Base-by-base conservation (phyloP, 2,888 invertebrate species). In the Heteromurus nitidus region DNA sequence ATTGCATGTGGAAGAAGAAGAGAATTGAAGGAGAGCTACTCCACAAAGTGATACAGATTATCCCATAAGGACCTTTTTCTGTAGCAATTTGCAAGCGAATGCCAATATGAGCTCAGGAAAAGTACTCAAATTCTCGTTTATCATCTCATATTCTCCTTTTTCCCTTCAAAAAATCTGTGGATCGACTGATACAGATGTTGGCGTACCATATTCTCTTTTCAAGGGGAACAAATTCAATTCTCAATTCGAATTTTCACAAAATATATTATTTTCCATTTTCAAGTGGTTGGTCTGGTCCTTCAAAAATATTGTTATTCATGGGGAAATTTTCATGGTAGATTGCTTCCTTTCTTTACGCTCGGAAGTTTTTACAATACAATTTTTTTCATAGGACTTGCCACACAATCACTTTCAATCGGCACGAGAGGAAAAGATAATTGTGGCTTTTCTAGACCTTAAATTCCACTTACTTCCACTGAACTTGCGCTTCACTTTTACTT, bases 101-200 rank as follows among this genome's bases (percentile, higher is more conserved):
- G 18, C 2, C 55, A 20, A 9, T 2, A 18, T n/a, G 60, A 24
- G 31, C 13, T n/a, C 22, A 2, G 18, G 30, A 20, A 20, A 36
- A 64, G 5, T 30, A 64, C 42, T 70, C 70, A 70, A 70, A 70
- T 70, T 55, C 58, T 24, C 70, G 31, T 70, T 70, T 70, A 70
- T 70, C 69, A 70, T 70, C 22, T 60, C 47, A 47, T 47, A 13
- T 16, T n/a, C 7, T 36, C 36, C 13, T n/a, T 50, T 55, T 3
- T 55, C 20, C 20, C 20, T 55, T 24, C 36, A 36, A 7, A 36
- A 36, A 36, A 36, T 36, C 13, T 36, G 36, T 36, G 36, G 7
- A 13, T 36, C 7, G 13, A 36, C 36, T 7, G 36, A 36, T 36
- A 36, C n/a, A n/a, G n/a, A n/a, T n/a, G n/a, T n/a, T n/a, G n/a